Evolutionary conservation across 2,888 invertebrate species (phyloP).

Genomic region (Euplexia lucipara): DNA sequence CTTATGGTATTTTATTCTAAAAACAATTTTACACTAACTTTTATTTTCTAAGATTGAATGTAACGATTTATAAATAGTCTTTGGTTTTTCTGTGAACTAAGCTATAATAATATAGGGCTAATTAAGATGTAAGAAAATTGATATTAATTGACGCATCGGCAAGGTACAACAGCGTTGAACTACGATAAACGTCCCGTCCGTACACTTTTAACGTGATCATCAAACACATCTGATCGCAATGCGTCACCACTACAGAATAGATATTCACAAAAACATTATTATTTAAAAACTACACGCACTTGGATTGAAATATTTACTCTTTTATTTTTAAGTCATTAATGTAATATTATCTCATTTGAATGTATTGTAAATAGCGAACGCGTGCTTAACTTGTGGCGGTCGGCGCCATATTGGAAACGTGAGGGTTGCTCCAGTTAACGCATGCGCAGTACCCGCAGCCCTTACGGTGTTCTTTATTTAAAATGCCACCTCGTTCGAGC

Average conservation of each 20-base stretch:
- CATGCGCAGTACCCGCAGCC: conserved; percentile 83
- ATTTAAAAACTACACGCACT: conserved; percentile 9
- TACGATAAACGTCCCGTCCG: conserved; percentile 69
- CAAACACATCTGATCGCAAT: conserved; percentile 82
- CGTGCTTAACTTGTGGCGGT: conserved; percentile 87
- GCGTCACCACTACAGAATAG: conserved; percentile 69
- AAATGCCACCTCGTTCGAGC: conserved; percentile 72
- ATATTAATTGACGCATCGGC: conserved; percentile 67
- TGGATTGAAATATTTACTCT: conserved; percentile 11
- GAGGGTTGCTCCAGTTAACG: conserved; percentile 80
- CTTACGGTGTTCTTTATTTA: conserved; percentile 74
- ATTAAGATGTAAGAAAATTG: conserved; percentile 45
- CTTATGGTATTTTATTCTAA: neutral
- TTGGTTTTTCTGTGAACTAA: conserved; percentile 21
- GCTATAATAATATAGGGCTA: conserved; percentile 45
- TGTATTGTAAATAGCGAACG: conserved; percentile 80
- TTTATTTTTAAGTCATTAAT: conserved; percentile 41
- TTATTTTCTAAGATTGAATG: neutral
- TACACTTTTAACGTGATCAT: conserved; percentile 72
- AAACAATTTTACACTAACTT: neutral
- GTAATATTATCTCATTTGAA: conserved; percentile 51
- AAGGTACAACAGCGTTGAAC: conserved; percentile 73
- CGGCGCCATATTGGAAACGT: conserved; percentile 88
- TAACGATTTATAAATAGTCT: neutral
- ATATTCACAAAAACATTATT: conserved; percentile 47